Evolutionary conservation across 2,888 invertebrate genomes (phyloP), one percentile per base, ranked within the genome.

Genomic region (Ectemnius continuus): DNA sequence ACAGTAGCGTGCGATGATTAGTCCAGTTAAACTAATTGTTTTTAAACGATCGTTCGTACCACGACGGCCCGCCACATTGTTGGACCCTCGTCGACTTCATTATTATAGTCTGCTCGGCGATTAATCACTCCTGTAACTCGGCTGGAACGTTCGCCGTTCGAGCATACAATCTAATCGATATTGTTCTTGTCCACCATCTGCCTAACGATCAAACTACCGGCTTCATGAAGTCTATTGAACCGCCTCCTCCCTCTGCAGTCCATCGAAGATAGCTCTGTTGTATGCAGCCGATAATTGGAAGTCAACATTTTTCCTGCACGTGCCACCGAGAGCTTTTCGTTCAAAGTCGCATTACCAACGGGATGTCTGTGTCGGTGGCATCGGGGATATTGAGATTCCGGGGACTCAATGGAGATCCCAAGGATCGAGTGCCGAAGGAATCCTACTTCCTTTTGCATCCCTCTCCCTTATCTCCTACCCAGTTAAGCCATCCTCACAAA

Each of bases 321-420:
- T 26, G 13, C 65, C 20, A 8, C 2, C n/a, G 18, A 23, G 11
- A 52, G 48, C 45, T 71, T 61, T 57, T 61, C 65, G 58, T 61
- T 80, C 64, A 78, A 71, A 75, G 45, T 79, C 57, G 61, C 71
- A 57, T 75, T 77, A 80, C 20, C 20, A 52, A 45, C 8, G 14
- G n/a, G 36, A 16, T 8, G 48, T 4, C 8, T 36, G 47, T 14
- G 45, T n/a, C 14, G 60, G 36, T 28, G 58, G 72, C 56, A 66
- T 67, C 28, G 67, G 64, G 59, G 76, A 66, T 70, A 75, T 71
- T 64, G 59, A 67, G 73, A 75, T 69, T 65, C 63, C 36, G n/a
- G 56, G 60, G 52, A 65, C 61, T 70, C 63, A 74, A 66, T 73
- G 73, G 75, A 80, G 61, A 68, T 67, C 57, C 36, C 26, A n/a